Evolutionary conservation across 1,140 invertebrate species (phyloP), one percentile per base, ranked within the genome.

Genomic region (Pogonognathellus flavescens): DNA sequence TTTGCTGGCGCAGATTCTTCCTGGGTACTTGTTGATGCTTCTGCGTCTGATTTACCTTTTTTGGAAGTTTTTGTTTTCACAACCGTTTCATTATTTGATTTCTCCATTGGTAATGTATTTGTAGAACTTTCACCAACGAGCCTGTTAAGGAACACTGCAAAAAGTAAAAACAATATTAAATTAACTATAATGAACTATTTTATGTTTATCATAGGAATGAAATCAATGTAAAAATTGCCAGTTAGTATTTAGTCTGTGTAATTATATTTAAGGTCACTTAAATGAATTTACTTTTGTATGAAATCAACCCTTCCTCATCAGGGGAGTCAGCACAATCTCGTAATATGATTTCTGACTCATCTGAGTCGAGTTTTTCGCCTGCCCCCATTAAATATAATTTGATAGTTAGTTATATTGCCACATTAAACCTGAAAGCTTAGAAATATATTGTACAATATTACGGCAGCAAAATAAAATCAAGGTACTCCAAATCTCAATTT

Each of bases 271-370:
- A 11, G 3, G 14, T 41, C 6, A 31, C 11, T 4, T 41, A 8
- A 60, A 60, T 49, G 10, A 20, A 18, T 95, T 95, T 93, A 97
- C 96, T 95, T 91, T 95, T 94, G 92, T 97, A 98, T 89, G 95
- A 95, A 92, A 97, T 95, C 92, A 96, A 95, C 90, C 97, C 97
- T 89, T 98, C 97, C 55, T 98, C 96, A 92, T 98, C 96, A 93
- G 97, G 96, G 89, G 94, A 93, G 90, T 96, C 95, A 93, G 96
- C 94, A 92, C 96, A 97, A 90, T 96, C 95, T 91, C 94, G 95
- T 88, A 97, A 91, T 89, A 98, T 94, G 89, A 93, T 93, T 70
- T 96, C 94, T 87, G 95, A 94, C 93, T 98, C 95, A 83, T 92
- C 91, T 86, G 98, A 96, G 82, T 93, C 92, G 87, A 99, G 92